These are phyloP conservation scores for Trididemnum clinides DNA, from an alignment of 23 tunicate species.

Conservation along the genomic window DNA sequence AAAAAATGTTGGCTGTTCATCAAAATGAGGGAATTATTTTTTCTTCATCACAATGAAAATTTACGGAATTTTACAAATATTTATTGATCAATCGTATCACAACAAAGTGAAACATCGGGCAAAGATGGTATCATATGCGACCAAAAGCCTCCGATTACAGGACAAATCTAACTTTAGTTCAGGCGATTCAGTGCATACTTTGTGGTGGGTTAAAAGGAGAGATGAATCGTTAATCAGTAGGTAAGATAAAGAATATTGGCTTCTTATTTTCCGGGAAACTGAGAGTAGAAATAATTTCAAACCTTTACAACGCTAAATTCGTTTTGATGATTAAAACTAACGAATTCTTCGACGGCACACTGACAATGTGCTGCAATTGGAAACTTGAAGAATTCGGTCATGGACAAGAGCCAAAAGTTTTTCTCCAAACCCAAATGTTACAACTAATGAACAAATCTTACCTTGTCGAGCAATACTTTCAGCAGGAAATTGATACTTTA, in stretches of 20 bases:
- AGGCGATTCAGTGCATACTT: background rate
- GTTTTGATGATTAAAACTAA: background rate
- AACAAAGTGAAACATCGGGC: background rate
- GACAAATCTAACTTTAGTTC: no score
- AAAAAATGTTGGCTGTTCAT: no score
- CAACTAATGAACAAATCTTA: background rate
- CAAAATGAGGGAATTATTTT: no score
- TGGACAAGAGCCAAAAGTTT: background rate
- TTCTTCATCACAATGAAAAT: no score
- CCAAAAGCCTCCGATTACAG: background rate
- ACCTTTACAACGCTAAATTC: background rate
- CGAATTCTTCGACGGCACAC: background rate
- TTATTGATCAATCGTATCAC: no score
- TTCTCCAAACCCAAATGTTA: background rate
- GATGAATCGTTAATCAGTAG: background rate
- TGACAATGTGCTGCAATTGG: background rate
- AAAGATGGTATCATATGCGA: background rate
- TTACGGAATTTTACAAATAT: no score
- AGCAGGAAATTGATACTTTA: background rate
- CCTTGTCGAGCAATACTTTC: background rate
- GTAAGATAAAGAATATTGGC: background rate
- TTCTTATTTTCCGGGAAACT: background rate
- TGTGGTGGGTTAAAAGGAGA: background rate
- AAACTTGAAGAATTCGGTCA: background rate
- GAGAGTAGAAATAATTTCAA: background rate